These are phyloP conservation scores for Drosophila formosana DNA, from an alignment of 2,888 invertebrate genomes.

Conservation along the genomic window DNA sequence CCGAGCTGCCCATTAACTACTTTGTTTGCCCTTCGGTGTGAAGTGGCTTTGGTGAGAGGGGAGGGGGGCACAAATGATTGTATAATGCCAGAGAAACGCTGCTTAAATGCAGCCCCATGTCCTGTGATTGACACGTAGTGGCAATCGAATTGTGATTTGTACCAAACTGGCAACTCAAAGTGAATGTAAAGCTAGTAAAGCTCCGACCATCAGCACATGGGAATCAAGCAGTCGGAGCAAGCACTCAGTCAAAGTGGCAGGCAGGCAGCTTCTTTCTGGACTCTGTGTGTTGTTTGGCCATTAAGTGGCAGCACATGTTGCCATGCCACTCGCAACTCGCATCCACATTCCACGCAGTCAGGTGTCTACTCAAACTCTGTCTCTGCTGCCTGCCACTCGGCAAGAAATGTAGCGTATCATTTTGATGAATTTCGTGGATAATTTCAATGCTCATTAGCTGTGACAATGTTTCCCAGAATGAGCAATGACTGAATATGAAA, in stretches of 20 bases:
- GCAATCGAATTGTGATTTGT: slow-evolving; percentile 81
- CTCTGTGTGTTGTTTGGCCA: slow-evolving; percentile 59
- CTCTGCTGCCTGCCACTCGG: background rate
- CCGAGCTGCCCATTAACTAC: slow-evolving; percentile 55
- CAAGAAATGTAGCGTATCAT: slow-evolving; percentile 40
- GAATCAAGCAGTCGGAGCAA: background rate
- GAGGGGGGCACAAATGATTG: slow-evolving; percentile 64
- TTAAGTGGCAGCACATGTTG: slow-evolving; percentile 66
- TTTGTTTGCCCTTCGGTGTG: slow-evolving; percentile 25
- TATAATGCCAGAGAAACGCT: slow-evolving; percentile 64
- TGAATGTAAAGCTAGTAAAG: slow-evolving; percentile 20
- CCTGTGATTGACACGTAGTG: slow-evolving; percentile 78
- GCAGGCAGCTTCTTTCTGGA: slow-evolving; percentile 30
- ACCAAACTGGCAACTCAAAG: slow-evolving; percentile 28
- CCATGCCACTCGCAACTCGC: slow-evolving; percentile 4
- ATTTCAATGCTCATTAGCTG: slow-evolving; percentile 42
- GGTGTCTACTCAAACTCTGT: slow-evolving; percentile 29
- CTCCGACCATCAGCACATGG: slow-evolving; percentile 1
- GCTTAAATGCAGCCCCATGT: slow-evolving; percentile 63
- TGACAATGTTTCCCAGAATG: slow-evolving; percentile 17
- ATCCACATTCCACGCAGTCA: slow-evolving; percentile 3
- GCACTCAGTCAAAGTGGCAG: slow-evolving; percentile 59
- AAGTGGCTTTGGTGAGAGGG: background rate
- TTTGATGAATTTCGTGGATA: slow-evolving; percentile 37
- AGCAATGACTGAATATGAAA: slow-evolving; percentile 27